phyloP scores from a whole-genome alignment of 1,140 invertebrate species.

The Babylonia areolata region DNA sequence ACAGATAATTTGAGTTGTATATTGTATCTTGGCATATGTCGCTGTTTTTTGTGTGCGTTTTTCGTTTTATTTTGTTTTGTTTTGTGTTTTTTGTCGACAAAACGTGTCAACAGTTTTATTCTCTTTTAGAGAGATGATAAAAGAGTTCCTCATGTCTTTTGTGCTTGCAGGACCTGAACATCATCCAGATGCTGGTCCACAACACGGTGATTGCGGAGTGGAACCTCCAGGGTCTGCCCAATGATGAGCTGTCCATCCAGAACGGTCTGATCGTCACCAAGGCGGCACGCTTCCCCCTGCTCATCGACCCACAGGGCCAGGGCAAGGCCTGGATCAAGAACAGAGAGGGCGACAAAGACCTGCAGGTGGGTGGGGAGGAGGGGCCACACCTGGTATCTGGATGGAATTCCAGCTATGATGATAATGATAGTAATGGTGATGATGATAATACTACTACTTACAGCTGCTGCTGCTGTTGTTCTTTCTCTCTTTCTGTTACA shows the following conservation, averaged over 20 bases:
- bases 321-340: slow-evolving; percentile 99
- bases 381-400: background rate
- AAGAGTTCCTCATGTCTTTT: no score
- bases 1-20: no score
- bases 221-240: slow-evolving; percentile 96
- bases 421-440: background rate
- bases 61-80: no score
- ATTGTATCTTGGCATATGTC: no score
- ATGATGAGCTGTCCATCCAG: slow-evolving; percentile 96
- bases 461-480: no score
- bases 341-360: slow-evolving; percentile 91
- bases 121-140: no score
- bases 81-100: no score
- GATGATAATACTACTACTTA: no score
- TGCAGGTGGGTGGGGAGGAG: slow-evolving; percentile 82
- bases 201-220: slow-evolving; percentile 92
- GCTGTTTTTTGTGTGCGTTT: no score
- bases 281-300: slow-evolving; percentile 90
- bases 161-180: slow-evolving; percentile 83
- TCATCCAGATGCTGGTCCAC: slow-evolving; percentile 95
- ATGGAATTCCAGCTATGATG: background rate
- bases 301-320: slow-evolving; percentile 98
- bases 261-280: slow-evolving; percentile 98
- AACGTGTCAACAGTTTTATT: no score
- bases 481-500: no score